Evolutionary conservation across 2,888 invertebrate species (phyloP).

Genomic region (Aspidiotus rigidus): DNA sequence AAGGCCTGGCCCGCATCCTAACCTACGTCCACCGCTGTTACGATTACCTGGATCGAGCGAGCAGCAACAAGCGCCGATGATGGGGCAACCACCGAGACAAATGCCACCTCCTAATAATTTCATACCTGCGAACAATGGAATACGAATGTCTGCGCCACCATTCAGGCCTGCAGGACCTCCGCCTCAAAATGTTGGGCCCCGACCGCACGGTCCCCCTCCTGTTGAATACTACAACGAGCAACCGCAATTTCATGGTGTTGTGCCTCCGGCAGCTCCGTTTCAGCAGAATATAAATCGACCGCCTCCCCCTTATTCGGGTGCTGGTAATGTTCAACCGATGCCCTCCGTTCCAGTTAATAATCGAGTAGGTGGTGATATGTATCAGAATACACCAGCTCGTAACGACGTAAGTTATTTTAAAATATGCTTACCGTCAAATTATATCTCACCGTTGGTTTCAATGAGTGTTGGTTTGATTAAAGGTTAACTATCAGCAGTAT

Average conservation of each 20-base stretch:
- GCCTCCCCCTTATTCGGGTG: background rate
- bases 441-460: background rate
- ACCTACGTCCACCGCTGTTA: background rate
- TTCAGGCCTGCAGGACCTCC: background rate
- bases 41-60: background rate
- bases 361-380: too few relatives aligned
- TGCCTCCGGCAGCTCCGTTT: background rate
- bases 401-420: too few relatives aligned
- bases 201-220: background rate
- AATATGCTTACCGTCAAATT: background rate
- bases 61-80: background rate
- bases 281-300: background rate
- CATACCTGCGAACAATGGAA: background rate
- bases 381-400: too few relatives aligned
- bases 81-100: background rate
- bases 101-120: constrained; percentile 7
- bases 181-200: background rate
- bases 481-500: too few relatives aligned
- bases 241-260: background rate
- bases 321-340: too few relatives aligned
- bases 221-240: background rate
- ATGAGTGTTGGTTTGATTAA: too few relatives aligned
- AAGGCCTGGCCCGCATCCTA: background rate
- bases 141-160: background rate
- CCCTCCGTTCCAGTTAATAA: too few relatives aligned